Percentiles rank a stretch among this genome's conserved stretches.
These are phyloP conservation scores for Rachycentron canadum DNA, from an alignment of 2,797 vertebrate genomes.

Conservation along the genomic window DNA sequence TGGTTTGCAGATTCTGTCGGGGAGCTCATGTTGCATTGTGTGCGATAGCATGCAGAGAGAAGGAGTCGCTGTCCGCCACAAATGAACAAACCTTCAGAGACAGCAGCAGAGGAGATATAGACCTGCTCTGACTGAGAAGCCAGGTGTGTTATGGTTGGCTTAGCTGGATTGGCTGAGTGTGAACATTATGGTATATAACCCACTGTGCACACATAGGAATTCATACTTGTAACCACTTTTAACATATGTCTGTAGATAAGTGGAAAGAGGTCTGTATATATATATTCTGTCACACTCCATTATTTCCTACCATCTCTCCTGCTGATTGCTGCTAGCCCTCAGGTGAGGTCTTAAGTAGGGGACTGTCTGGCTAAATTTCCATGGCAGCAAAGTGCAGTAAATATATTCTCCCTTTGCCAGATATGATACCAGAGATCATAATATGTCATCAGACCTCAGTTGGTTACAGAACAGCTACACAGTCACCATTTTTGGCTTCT, in stretches of 20 bases:
- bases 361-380: slow-evolving; percentile 21
- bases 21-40: slow-evolving; percentile 44
- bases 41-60: slow-evolving; percentile 39
- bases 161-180: slow-evolving; percentile 35
- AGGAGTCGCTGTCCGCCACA: slow-evolving; percentile 16
- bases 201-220: slow-evolving; percentile 17
- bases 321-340: slow-evolving; percentile 19
- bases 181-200: slow-evolving; percentile 33
- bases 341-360: slow-evolving; percentile 33
- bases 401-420: slow-evolving; percentile 23
- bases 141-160: slow-evolving; percentile 64
- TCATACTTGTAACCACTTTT: slow-evolving; percentile 29
- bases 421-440: slow-evolving; percentile 18
- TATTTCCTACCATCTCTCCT: slow-evolving; percentile 22
- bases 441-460: slow-evolving; percentile 11
- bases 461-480: slow-evolving; percentile 16
- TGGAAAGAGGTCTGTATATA: slow-evolving; percentile 38
- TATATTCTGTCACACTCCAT: slow-evolving; percentile 24
- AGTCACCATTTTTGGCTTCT: slow-evolving; percentile 35
- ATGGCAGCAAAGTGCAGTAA: slow-evolving; percentile 24
- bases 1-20: slow-evolving; percentile 29
- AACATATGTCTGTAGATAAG: slow-evolving; percentile 33
- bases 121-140: slow-evolving; percentile 46
- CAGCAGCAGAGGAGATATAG: not conserved
- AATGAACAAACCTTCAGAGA: slow-evolving; percentile 23